Evolutionary conservation across 2,797 vertebrate genomes (phyloP).

Genomic region (Takifugu rubripes): DNA sequence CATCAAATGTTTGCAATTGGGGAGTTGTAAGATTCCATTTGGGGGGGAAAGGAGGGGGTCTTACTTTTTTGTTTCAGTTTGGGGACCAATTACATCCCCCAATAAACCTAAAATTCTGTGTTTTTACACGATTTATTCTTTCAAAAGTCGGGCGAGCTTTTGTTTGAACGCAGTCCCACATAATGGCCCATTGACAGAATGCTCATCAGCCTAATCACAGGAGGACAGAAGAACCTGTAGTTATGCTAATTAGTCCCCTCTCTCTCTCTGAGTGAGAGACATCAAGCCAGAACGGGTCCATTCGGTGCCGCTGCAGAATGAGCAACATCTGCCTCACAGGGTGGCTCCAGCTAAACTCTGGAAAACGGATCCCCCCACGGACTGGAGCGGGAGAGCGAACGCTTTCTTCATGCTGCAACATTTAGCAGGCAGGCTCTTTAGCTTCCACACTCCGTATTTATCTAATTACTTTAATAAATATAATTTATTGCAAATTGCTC

Average conservation of each 20-base stretch:
- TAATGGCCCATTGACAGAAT: constrained; percentile 1
- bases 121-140: too few species aligned
- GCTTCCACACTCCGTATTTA: too few species aligned
- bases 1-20: neutral
- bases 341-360: constrained; percentile 48
- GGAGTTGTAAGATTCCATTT: too few species aligned
- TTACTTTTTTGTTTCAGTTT: too few species aligned
- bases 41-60: too few species aligned
- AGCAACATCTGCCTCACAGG: constrained; percentile 73
- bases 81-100: too few species aligned
- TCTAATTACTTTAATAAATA: too few species aligned
- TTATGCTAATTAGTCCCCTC: constrained; percentile 40
- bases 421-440: neutral
- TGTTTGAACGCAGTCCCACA: neutral
- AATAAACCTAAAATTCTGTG: too few species aligned
- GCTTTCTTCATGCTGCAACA: neutral
- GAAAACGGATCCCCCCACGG: constrained; percentile 3
- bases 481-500: too few species aligned
- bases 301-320: constrained; percentile 68
- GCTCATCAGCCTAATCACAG: constrained; percentile 29
- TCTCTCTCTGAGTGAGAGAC: constrained; percentile 32
- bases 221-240: constrained; percentile 26
- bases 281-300: constrained; percentile 59
- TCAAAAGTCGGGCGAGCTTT: too few species aligned
- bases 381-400: neutral